These are phyloP conservation scores for Phenganax subtilis DNA, from an alignment of 92 coral and sea anemone species.

Conservation along the genomic window DNA sequence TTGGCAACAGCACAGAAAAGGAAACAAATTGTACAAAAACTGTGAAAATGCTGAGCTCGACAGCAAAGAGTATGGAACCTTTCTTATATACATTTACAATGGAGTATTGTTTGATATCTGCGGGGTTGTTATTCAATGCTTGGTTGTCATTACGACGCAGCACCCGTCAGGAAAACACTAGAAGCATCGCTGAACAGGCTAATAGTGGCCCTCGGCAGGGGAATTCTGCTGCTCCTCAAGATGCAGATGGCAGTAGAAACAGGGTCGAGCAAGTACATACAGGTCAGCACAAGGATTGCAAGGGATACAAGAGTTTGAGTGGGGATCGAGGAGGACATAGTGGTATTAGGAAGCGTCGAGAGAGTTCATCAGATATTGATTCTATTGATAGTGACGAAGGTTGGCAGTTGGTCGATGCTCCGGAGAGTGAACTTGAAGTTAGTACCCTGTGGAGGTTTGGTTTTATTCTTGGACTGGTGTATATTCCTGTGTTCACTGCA, in stretches of 20 bases:
- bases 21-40: not conserved
- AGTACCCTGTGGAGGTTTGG: conserved; percentile 41
- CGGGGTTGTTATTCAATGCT: conserved; percentile 31
- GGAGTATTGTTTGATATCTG: conserved; percentile 41
- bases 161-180: not conserved
- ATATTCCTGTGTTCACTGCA: conserved; percentile 23
- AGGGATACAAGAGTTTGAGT: not conserved
- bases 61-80: conserved; percentile 28
- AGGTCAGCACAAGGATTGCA: not conserved
- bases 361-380: too few species aligned
- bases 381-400: too few species aligned
- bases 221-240: not conserved
- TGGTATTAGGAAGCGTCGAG: not conserved
- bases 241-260: not conserved
- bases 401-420: not conserved
- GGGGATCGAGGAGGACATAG: not conserved
- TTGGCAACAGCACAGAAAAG: not conserved
- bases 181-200: too few species aligned
- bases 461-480: conserved; percentile 20
- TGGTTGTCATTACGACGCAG: conserved; percentile 19
- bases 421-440: conserved; percentile 5
- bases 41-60: not conserved
- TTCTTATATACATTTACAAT: conserved; percentile 36
- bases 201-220: not conserved
- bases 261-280: too few species aligned